phyloP scores from a whole-genome alignment of 2,888 invertebrate genomes.

The Teinopalpus imperialis region DNA sequence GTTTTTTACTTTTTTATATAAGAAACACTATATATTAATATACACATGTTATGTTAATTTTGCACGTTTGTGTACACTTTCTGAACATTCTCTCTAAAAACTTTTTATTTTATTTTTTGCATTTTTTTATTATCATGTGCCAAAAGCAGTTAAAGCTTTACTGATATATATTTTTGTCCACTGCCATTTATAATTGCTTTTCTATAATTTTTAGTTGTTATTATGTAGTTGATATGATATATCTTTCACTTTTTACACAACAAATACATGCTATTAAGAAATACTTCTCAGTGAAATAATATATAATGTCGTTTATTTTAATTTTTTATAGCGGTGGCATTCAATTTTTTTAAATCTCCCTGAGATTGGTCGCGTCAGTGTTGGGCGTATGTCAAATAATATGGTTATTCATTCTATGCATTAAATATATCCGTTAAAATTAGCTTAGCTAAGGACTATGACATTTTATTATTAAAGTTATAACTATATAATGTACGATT shows the following conservation, averaged over 20 bases:
- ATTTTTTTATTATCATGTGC: constrained; percentile 38
- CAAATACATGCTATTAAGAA: constrained; percentile 39
- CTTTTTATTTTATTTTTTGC: not conserved
- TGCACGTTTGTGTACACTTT: constrained; percentile 11
- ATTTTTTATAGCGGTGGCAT: constrained; percentile 39
- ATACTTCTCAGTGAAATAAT: too few relatives aligned
- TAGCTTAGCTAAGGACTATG: constrained; percentile 33
- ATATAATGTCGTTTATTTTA: too few relatives aligned
- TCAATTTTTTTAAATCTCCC: constrained; percentile 38
- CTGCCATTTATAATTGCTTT: constrained; percentile 41
- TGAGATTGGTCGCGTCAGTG: constrained; percentile 28
- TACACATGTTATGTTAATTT: not conserved
- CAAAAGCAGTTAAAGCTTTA: constrained; percentile 36
- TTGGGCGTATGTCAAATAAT: constrained; percentile 27
- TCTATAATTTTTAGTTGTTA: constrained; percentile 28
- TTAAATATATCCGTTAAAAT: constrained; percentile 38
- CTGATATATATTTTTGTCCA: constrained; percentile 30
- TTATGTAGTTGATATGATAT: constrained; percentile 32
- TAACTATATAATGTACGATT: constrained; percentile 24
- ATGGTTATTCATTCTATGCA: constrained; percentile 28
- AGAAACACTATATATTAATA: not conserved
- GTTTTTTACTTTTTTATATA: constrained; percentile 12
- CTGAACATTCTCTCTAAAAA: constrained; percentile 16
- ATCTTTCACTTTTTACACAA: constrained; percentile 32
- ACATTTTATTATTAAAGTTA: constrained; percentile 25